A percentile compares a stretch with the other conserved stretches of the same genome.
Conservation (phyloP, 2,888 invertebrate genomes). For the Aethes cnicana region DNA sequence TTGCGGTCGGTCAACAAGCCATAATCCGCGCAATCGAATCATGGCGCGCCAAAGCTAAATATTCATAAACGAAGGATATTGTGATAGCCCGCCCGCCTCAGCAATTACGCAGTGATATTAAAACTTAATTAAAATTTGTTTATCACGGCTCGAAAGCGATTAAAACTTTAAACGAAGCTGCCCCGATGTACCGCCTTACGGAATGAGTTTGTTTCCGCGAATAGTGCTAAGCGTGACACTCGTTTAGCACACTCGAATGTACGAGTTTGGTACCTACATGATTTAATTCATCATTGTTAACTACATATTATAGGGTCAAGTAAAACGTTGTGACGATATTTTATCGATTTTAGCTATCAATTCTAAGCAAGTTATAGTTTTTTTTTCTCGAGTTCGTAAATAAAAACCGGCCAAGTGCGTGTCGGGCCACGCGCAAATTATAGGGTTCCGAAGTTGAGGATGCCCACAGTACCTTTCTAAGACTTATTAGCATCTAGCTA, state of each 20-base stretch:
- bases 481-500: too few relatives aligned
- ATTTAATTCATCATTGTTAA: too few relatives aligned
- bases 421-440: too few relatives aligned
- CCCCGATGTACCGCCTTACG: conserved; percentile 72
- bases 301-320: too few relatives aligned
- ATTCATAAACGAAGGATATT: conserved; percentile 73
- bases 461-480: too few relatives aligned
- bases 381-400: too few relatives aligned
- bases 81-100: conserved; percentile 67
- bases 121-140: conserved; percentile 82
- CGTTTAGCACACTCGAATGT: conserved; percentile 48
- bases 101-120: conserved; percentile 81
- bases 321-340: too few relatives aligned
- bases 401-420: too few relatives aligned
- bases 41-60: conserved; percentile 49
- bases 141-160: conserved; percentile 80
- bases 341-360: too few relatives aligned
- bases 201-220: conserved; percentile 68
- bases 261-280: too few relatives aligned
- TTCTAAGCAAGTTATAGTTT: too few relatives aligned
- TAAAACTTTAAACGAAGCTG: conserved; percentile 80
- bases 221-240: conserved; percentile 55
- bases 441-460: too few relatives aligned
- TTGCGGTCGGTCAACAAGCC: conserved; percentile 25
- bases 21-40: conserved; percentile 35